Percentiles rank a stretch among this genome's conserved stretches.
Evolutionary conservation across 2,888 invertebrate genomes (phyloP).

Genomic region (Ptychoptera contaminata): DNA sequence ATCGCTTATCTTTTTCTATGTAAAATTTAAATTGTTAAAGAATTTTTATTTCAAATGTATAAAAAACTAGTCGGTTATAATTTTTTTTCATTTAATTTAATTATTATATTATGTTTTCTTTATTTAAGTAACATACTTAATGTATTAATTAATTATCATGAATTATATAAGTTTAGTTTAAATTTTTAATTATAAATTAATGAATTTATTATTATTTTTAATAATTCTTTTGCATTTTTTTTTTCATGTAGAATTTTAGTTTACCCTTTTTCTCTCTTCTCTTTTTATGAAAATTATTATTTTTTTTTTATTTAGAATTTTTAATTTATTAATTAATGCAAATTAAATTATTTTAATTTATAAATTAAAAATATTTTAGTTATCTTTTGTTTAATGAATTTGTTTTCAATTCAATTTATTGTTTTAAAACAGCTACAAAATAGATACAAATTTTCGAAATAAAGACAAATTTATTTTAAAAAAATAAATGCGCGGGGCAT

Average conservation of each 20-base stretch:
- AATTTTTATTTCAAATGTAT: background rate
- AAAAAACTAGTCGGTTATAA: slow-evolving; percentile 3
- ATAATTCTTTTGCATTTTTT: background rate
- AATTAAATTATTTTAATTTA: slow-evolving; percentile 11
- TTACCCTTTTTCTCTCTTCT: too few species aligned
- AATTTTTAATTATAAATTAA: too few species aligned
- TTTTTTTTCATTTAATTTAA: slow-evolving; percentile 3
- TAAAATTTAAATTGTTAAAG: too few species aligned
- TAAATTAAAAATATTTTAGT: too few species aligned
- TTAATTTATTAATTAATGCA: background rate
- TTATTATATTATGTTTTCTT: background rate
- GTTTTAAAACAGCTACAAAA: too few species aligned
- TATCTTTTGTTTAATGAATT: too few species aligned
- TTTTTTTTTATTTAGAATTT: background rate
- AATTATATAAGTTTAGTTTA: too few species aligned
- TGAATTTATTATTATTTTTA: too few species aligned
- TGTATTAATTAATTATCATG: too few species aligned
- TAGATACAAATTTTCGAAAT: too few species aligned
- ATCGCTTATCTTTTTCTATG: background rate
- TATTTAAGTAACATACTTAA: background rate
- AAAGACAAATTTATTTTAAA: too few species aligned
- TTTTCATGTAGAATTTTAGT: background rate
- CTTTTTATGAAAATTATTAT: background rate
- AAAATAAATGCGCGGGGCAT: slow-evolving; percentile 8
- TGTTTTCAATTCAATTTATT: too few species aligned